Conservation (phyloP, 2,888 invertebrate species). For the Protophormia terraenovae region DNA sequence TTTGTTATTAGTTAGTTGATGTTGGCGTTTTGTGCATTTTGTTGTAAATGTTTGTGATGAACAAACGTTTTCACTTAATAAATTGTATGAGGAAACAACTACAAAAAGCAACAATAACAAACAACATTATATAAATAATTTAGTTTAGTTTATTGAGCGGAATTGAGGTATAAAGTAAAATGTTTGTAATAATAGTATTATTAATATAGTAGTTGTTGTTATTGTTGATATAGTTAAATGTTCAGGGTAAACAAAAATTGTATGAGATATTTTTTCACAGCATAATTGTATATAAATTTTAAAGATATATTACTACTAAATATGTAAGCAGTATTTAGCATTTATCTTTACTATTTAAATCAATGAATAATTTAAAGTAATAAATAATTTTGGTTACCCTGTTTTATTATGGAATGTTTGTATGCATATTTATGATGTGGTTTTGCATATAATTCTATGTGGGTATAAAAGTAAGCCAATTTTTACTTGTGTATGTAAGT, state of each 20-base stretch:
- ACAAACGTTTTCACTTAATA: slow-evolving; percentile 40
- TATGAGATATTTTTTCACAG: too few relatives aligned
- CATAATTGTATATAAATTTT: too few relatives aligned
- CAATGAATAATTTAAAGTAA: too few relatives aligned
- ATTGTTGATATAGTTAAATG: neutral
- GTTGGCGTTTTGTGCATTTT: neutral
- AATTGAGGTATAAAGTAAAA: slow-evolving; percentile 25
- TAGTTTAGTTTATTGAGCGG: slow-evolving; percentile 50
- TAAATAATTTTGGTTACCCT: neutral
- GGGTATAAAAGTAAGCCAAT: neutral
- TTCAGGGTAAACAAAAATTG: neutral
- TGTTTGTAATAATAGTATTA: slow-evolving; percentile 34
- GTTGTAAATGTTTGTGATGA: neutral
- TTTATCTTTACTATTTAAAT: too few relatives aligned
- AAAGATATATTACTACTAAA: too few relatives aligned
- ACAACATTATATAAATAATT: slow-evolving; percentile 34
- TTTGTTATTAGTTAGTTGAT: too few relatives aligned
- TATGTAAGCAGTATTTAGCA: too few relatives aligned
- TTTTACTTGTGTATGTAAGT: neutral
- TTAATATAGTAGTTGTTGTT: slow-evolving; percentile 15
- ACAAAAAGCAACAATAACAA: slow-evolving; percentile 11
- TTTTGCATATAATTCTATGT: neutral
- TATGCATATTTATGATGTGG: slow-evolving; percentile 29
- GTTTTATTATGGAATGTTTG: slow-evolving; percentile 30
- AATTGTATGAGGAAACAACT: slow-evolving; percentile 10